Conservation (phyloP, 2,113 vertebrate species). For the Rhabdomys dilectus region DNA sequence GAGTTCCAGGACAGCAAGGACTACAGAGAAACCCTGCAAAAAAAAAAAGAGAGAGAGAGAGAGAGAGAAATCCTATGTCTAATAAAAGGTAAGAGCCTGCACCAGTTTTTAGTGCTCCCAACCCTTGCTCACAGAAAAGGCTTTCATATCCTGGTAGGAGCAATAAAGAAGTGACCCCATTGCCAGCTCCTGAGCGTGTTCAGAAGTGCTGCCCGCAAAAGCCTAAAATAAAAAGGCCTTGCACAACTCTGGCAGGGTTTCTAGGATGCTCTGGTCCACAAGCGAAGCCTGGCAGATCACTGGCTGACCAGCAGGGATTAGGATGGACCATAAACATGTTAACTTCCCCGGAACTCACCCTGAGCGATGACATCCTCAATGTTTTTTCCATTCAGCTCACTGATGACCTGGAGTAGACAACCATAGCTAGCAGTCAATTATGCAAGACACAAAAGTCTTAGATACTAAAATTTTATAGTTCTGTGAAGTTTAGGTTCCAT, state of each 20-base stretch:
- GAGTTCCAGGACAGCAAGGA: no score
- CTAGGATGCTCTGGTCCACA: conserved; percentile 88
- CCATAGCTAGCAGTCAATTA: accelerated
- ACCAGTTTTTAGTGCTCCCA: accelerated
- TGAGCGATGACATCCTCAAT: conserved; percentile 95
- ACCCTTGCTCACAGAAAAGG: not conserved
- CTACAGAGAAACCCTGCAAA: no score
- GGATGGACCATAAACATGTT: conserved; percentile 81
- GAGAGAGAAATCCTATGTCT: no score
- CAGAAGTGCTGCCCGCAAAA: not conserved
- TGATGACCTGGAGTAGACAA: conserved; percentile 89
- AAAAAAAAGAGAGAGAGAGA: no score
- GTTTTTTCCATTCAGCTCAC: conserved; percentile 95
- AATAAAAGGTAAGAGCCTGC: not conserved
- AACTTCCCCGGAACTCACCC: conserved; percentile 87
- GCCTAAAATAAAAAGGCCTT: not conserved
- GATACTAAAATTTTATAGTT: accelerated
- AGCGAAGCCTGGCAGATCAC: conserved; percentile 90
- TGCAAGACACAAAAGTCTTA: accelerated
- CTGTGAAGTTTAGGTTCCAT: not conserved
- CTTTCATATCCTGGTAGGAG: accelerated
- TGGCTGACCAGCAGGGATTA: conserved; percentile 84
- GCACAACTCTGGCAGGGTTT: not conserved
- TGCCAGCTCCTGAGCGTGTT: not conserved
- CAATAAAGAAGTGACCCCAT: accelerated